Base-by-base conservation (phyloP, 2,113 vertebrate species). In the Myxocyprinus asiaticus region DNA sequence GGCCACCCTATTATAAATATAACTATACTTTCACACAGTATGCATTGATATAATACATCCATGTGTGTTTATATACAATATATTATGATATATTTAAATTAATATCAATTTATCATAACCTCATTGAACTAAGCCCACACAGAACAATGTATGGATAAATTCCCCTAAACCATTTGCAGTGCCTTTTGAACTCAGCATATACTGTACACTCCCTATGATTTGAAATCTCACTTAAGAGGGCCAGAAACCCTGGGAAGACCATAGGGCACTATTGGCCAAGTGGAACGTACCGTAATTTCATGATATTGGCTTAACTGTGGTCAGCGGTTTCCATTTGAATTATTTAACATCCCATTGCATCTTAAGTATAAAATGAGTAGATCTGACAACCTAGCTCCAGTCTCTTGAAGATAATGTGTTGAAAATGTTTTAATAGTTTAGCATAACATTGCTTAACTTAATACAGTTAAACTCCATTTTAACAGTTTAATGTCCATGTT, bases 301-400 rank as follows among this genome's bases (percentile, higher is more conserved):
- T 56, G 14, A 56, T 56, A 56, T n/a, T n/a, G 7, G 12, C 4
- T 53, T 14, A 55, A 43, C 4, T 56, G 1, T 1, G 11, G 50
- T 53, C 50, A 55, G 50, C 4, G 50, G 22, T 55, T 55, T 43
- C 42, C 22, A 55, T 43, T 55, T 55, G 50, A 43, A 70, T 55
- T 55, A 43, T 70, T 55, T 55, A 55, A 55, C 47, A 68, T 3
- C 17, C 5, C 9, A 51, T 67, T n/a, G 67, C 4, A 55, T 69
- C 14, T 68, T 68, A 51, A 67, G 65, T 8, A 67, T 10, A 14
- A 67, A 69, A 53, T 69, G 50, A 69, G 42, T 33, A 69, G 67
- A 69, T 69, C 48, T 51, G 47, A 15, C 67, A 15, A 12, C 64
- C 64, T 47, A 12, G 43, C n/a, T 45, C 11, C n/a, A 17, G 10